Percentiles rank a stretch among this genome's conserved stretches.
Conservation (phyloP, 2,113 vertebrate species). For the Gymnorhina tibicen region DNA sequence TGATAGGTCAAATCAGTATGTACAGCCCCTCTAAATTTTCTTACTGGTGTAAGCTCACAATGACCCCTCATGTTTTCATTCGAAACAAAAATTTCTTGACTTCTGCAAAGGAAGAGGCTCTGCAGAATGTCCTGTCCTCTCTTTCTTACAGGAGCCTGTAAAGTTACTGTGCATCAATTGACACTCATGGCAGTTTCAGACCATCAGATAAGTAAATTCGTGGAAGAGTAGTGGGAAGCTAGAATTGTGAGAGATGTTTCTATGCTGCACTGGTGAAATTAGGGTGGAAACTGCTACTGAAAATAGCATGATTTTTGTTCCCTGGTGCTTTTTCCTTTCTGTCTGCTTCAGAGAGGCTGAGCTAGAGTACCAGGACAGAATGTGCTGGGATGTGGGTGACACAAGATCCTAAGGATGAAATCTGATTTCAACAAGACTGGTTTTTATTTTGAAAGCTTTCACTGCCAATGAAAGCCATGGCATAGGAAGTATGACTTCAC, state of each 20-base stretch:
- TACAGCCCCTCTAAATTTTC: neutral
- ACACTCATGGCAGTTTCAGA: neutral
- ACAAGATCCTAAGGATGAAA: neutral
- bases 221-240: neutral
- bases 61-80: neutral
- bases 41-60: neutral
- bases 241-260: neutral
- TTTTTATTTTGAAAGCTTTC: slow-evolving; percentile 6
- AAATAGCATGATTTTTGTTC: neutral
- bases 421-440: neutral
- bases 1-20: neutral
- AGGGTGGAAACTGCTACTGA: neutral
- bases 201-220: neutral
- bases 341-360: neutral
- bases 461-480: neutral
- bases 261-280: neutral
- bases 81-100: neutral
- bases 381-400: neutral
- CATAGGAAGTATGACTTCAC: neutral
- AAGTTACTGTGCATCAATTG: neutral
- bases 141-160: neutral
- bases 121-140: neutral
- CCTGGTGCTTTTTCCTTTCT: neutral
- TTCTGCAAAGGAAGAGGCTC: neutral
- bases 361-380: neutral